phyloP scores from a whole-genome alignment of 1,140 invertebrate species.

The Lepidurus apus region DNA sequence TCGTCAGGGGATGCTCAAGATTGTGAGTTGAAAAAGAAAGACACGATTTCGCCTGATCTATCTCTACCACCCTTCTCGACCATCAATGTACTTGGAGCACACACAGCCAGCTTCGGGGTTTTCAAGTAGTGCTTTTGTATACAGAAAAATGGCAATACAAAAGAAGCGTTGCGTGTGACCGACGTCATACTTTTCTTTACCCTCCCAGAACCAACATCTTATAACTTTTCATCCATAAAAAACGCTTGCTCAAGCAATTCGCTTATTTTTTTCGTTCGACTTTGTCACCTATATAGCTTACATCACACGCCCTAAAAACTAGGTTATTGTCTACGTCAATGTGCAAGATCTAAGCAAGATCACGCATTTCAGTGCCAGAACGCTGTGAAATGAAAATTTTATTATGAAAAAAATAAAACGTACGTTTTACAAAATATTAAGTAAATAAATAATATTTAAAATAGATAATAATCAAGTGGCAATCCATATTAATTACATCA shows the following conservation, averaged over 20 bases:
- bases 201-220: not conserved
- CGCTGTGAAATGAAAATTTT: no score
- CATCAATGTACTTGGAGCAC: constrained; percentile 6
- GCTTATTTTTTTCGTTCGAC: not conserved
- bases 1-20: not conserved
- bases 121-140: not conserved
- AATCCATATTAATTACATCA: no score
- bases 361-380: no score
- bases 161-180: not conserved
- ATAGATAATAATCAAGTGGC: no score
- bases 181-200: not conserved
- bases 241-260: constrained; percentile 12
- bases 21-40: constrained; percentile 13
- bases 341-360: no score
- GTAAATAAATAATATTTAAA: no score
- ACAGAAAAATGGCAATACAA: not conserved
- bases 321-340: not conserved
- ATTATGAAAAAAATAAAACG: no score
- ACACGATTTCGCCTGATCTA: constrained; percentile 15
- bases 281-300: not conserved
- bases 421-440: no score
- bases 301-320: not conserved
- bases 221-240: not conserved
- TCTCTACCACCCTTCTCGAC: not conserved
- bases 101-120: not conserved